A percentile compares a stretch with the other conserved stretches of the same genome.
Evolutionary conservation across 2,797 vertebrate genomes (phyloP).

Genomic region (Sylvia borin): DNA sequence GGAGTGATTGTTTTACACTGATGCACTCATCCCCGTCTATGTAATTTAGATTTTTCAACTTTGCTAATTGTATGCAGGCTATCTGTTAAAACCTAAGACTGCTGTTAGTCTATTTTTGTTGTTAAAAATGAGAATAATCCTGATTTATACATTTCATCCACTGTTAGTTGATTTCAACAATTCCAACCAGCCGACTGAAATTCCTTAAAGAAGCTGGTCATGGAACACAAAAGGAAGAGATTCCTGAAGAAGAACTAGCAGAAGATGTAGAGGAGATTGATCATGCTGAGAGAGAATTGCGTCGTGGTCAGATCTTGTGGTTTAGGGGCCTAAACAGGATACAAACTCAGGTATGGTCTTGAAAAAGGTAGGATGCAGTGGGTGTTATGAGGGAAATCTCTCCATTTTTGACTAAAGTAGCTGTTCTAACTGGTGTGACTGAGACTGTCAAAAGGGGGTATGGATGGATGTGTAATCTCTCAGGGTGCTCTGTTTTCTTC

Average conservation of each 20-base stretch:
- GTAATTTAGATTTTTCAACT: background rate
- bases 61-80: background rate
- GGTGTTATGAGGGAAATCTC: conserved; percentile 26
- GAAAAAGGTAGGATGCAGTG: conserved; percentile 67
- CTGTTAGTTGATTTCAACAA: conserved; percentile 90
- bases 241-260: conserved; percentile 95
- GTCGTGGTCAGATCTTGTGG: conserved; percentile 98
- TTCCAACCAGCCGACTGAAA: conserved; percentile 96
- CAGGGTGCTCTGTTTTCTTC: conserved; percentile 70
- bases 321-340: conserved; percentile 99
- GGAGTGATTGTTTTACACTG: background rate
- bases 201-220: conserved; percentile 97
- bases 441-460: conserved; percentile 58
- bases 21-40: background rate
- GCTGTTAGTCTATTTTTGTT: background rate
- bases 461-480: conserved; percentile 59
- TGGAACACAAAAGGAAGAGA: conserved; percentile 97
- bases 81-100: background rate
- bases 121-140: background rate
- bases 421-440: conserved; percentile 59
- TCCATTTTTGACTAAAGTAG: conserved; percentile 17
- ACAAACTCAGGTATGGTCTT: conserved; percentile 94
- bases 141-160: background rate
- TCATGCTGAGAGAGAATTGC: conserved; percentile 95
- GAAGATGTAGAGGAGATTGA: conserved; percentile 98